These are phyloP conservation scores for Neomorphus geoffroyi DNA, from an alignment of 2,797 vertebrate species.

Conservation along the genomic window DNA sequence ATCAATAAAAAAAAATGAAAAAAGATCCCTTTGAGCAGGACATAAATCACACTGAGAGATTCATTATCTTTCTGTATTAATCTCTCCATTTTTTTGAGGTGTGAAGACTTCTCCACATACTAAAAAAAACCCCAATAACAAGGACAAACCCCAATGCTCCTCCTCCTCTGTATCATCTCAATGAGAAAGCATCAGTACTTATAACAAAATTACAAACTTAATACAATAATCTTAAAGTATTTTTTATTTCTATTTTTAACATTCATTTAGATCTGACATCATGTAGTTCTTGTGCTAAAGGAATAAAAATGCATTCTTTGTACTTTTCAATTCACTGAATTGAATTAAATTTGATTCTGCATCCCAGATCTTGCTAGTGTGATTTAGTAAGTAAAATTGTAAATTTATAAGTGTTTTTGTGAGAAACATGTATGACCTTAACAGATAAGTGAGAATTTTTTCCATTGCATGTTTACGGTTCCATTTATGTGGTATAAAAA, in stretches of 20 bases:
- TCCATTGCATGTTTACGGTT: conserved; percentile 44
- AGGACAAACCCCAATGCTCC: not conserved
- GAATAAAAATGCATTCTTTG: not conserved
- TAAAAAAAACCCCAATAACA: not conserved
- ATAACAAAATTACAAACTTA: not conserved
- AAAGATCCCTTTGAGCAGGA: conserved; percentile 15
- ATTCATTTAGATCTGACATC: not conserved
- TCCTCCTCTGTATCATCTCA: not conserved
- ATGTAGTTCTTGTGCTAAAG: not conserved
- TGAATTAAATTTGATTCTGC: not conserved
- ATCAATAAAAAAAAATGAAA: not conserved
- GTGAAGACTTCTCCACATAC: not conserved
- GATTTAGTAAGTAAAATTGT: conserved; percentile 24
- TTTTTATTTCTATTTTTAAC: not conserved
- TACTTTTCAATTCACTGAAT: conserved; percentile 6
- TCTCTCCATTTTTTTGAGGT: not conserved
- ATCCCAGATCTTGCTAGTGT: conserved; percentile 22
- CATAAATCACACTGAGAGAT: conserved; percentile 11
- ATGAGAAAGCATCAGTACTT: not conserved
- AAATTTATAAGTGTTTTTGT: conserved; percentile 1
- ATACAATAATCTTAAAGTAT: not conserved
- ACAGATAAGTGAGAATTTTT: conserved; percentile 58
- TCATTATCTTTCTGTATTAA: conserved; percentile 19
- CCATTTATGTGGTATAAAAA: conserved; percentile 52
- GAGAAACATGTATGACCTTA: conserved; percentile 17